A percentile compares a stretch with the other conserved stretches of the same genome.
These are phyloP conservation scores for Drosophila nr. fundita DNA, from an alignment of 2,888 invertebrate species.

Conservation along the genomic window DNA sequence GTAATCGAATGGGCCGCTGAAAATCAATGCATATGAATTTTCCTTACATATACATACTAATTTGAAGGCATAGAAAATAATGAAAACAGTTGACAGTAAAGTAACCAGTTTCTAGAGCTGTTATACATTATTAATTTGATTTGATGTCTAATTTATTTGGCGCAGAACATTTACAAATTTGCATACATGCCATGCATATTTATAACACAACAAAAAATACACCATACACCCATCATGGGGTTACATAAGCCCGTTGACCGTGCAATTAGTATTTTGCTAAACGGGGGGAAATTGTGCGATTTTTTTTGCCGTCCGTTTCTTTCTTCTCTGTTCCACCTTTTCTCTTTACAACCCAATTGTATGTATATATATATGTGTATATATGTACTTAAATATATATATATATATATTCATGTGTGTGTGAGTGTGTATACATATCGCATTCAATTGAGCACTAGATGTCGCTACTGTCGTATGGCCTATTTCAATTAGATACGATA, in stretches of 20 bases:
- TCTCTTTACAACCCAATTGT: constrained; percentile 28
- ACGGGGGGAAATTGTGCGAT: constrained; percentile 34
- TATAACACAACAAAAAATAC: constrained; percentile 11
- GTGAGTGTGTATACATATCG: background rate
- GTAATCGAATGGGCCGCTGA: background rate
- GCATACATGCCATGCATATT: constrained; percentile 26
- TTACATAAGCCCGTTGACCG: constrained; percentile 69
- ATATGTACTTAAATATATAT: background rate
- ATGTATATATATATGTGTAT: background rate
- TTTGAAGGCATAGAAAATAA: background rate
- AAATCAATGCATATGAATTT: background rate
- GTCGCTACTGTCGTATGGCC: constrained; percentile 16
- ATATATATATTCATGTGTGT: background rate
- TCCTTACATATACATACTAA: too few species aligned
- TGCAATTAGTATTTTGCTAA: constrained; percentile 58
- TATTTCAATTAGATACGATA: constrained; percentile 70
- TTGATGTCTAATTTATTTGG: constrained; percentile 7
- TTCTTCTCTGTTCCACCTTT: constrained; percentile 11
- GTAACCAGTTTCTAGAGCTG: constrained; percentile 7
- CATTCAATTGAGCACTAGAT: constrained; percentile 44
- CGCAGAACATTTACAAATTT: constrained; percentile 14
- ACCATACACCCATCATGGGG: constrained; percentile 17
- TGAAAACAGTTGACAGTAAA: background rate
- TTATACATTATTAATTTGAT: constrained; percentile 21
- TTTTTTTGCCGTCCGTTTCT: constrained; percentile 12